Evolutionary conservation across 2,888 invertebrate genomes (phyloP).

Genomic region (Celastrina argiolus): DNA sequence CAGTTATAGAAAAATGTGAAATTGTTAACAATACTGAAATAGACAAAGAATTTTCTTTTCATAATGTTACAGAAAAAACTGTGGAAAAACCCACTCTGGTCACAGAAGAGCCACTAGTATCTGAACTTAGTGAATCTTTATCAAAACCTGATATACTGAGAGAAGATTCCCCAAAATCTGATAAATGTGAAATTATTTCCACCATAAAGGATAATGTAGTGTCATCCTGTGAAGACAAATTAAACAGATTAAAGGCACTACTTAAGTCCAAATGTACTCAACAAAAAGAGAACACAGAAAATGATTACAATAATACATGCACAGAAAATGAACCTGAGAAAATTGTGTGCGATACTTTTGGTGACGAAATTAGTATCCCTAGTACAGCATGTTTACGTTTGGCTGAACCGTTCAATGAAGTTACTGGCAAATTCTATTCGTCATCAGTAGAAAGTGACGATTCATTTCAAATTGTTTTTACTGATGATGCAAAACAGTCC

Average conservation of each 20-base stretch:
- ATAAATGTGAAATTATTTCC: constrained; percentile 27
- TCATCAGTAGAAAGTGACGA: constrained; percentile 59
- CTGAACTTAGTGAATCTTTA: background rate
- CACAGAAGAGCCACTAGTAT: background rate
- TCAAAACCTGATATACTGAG: background rate
- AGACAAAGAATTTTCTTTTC: background rate
- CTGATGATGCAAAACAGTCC: constrained; percentile 44
- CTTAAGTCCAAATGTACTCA: constrained; percentile 37
- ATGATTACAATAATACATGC: constrained; percentile 2
- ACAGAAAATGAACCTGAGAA: constrained; percentile 28
- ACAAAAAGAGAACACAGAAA: background rate
- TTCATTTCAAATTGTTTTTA: constrained; percentile 69
- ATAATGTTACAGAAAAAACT: background rate
- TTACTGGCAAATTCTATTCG: constrained; percentile 55
- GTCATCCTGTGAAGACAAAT: constrained; percentile 59
- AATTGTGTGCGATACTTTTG: constrained; percentile 45
- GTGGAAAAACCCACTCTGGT: background rate
- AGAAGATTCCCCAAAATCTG: constrained; percentile 23
- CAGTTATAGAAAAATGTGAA: background rate
- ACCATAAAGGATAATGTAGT: constrained; percentile 37
- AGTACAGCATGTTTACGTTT: constrained; percentile 24
- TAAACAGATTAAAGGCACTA: constrained; percentile 54
- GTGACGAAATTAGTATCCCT: constrained; percentile 43
- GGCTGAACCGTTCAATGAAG: constrained; percentile 56
- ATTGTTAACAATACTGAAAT: background rate